phyloP scores from a whole-genome alignment of 2,797 vertebrate species.

The Syngnathus rostellatus region DNA sequence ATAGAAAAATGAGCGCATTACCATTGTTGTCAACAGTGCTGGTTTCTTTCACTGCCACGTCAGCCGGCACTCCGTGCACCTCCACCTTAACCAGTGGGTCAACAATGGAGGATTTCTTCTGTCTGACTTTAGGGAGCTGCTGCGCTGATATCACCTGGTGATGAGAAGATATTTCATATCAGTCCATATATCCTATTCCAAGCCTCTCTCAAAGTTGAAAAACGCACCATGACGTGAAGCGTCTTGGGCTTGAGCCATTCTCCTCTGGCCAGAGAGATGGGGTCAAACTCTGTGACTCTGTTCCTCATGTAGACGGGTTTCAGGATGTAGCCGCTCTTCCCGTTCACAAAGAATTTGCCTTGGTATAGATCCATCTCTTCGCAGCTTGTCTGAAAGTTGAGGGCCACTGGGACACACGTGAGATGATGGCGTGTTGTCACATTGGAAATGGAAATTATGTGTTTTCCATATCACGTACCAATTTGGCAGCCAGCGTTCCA shows the following conservation, averaged over 20 bases:
- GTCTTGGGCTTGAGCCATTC: slow-evolving; percentile 78
- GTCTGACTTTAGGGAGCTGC: slow-evolving; percentile 88
- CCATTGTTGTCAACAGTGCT: slow-evolving; percentile 78
- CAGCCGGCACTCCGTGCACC: slow-evolving; percentile 75
- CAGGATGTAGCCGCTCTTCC: slow-evolving; percentile 84
- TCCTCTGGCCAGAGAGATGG: slow-evolving; percentile 76
- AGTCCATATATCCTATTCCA: neutral
- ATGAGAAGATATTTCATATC: slow-evolving; percentile 1
- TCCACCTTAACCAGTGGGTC: slow-evolving; percentile 85
- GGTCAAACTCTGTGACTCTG: slow-evolving; percentile 73
- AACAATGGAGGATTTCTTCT: slow-evolving; percentile 79
- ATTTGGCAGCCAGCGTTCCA: slow-evolving; percentile 91
- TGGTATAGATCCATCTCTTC: slow-evolving; percentile 87
- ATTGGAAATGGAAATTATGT: neutral
- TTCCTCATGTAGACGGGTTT: slow-evolving; percentile 85
- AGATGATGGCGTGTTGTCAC: neutral
- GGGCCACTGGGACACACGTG: slow-evolving; percentile 72
- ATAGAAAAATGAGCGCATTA: neutral
- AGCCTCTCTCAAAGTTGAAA: neutral
- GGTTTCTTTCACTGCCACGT: slow-evolving; percentile 72
- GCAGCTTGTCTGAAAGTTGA: slow-evolving; percentile 91
- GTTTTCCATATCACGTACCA: slow-evolving; percentile 14
- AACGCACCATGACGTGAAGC: slow-evolving; percentile 78
- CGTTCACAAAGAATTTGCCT: slow-evolving; percentile 83
- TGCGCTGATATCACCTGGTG: slow-evolving; percentile 86